Evolutionary conservation across 2,888 invertebrate species (phyloP).

Genomic region (Ichneumon xanthorius): DNA sequence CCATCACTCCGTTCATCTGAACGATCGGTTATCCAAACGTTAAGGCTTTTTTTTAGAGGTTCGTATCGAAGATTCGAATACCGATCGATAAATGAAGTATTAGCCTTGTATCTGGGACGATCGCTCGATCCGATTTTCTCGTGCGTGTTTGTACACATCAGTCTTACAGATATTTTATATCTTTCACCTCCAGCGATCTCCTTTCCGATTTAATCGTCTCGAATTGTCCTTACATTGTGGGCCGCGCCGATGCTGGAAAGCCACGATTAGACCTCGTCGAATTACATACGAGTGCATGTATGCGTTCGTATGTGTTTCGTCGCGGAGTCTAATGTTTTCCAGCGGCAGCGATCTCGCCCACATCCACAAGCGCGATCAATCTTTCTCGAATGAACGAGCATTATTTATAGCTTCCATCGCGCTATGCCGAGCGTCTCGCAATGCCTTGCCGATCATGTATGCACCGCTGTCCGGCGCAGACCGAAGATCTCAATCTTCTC

Average conservation of each 20-base stretch:
- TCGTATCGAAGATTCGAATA: slow-evolving; percentile 12
- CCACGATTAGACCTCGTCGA: background rate
- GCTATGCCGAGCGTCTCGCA: slow-evolving; percentile 21
- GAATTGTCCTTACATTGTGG: background rate
- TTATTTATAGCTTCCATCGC: slow-evolving; percentile 72
- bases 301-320: slow-evolving; percentile 2
- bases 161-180: background rate
- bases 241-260: background rate
- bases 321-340: slow-evolving; percentile 8
- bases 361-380: slow-evolving; percentile 72
- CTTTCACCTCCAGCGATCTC: background rate
- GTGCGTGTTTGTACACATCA: background rate
- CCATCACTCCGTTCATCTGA: too few species aligned
- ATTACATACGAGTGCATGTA: background rate
- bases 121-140: slow-evolving; percentile 38
- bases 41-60: background rate
- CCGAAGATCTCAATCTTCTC: slow-evolving; percentile 45
- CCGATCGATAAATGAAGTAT: slow-evolving; percentile 19
- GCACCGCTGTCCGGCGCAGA: slow-evolving; percentile 19
- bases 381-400: slow-evolving; percentile 71
- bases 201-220: background rate
- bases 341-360: slow-evolving; percentile 60
- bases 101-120: slow-evolving; percentile 61
- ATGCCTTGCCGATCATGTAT: slow-evolving; percentile 47
- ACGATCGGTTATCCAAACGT: too few species aligned